Evolutionary conservation across 2,797 vertebrate genomes (phyloP), one percentile per base, ranked within the genome.

Genomic region (Varecia variegata): DNA sequence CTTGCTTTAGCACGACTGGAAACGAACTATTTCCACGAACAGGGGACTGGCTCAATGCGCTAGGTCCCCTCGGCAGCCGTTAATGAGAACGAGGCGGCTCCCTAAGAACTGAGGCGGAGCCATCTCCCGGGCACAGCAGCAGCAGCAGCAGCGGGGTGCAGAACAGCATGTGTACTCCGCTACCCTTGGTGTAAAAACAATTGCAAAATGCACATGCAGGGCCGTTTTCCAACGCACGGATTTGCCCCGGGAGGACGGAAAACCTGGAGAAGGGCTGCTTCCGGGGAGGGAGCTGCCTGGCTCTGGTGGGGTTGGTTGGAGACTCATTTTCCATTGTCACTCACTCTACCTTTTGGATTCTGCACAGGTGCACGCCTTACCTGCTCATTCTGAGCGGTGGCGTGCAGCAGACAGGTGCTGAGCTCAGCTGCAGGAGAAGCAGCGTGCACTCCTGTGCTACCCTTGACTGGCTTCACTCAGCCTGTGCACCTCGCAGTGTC

Each of bases 351-450:
- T 30, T 45, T 20, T 43, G 79, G 25, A 13, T 32, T 60, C 21
- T 60, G 38, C 4, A 1, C 2, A 12, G 2, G 35, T 54, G 56
- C 1, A 0, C 4, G 13, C 62, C 4, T 32, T 2, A 3, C 43
- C 50, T 68, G 15, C 27, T 79, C 35, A 30, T 43, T 68, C 52
- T 35, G 21, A 2, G 17, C 45, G 43, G 35, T 21, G 23, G 35
- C 43, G 7, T 27, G 23, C 11, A 35, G 23, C n/a, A 70, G 92
- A 54, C 30, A 35, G 58, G 35, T 13, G 30, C 43, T 10, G 4
- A 17, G 89, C 18, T 11, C 0, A 4, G 47, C 35, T 45, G 43
- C 13, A 40, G 43, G 0, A 32, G 45, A 32, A 8, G n/a, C 67
- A 13, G 20, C 1, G 43, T 1, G 18, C 17, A 21, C n/a, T 35